Evolutionary conservation across 2,797 vertebrate genomes (phyloP), one percentile per base, ranked within the genome.

Genomic region (Acanthurus tractus): DNA sequence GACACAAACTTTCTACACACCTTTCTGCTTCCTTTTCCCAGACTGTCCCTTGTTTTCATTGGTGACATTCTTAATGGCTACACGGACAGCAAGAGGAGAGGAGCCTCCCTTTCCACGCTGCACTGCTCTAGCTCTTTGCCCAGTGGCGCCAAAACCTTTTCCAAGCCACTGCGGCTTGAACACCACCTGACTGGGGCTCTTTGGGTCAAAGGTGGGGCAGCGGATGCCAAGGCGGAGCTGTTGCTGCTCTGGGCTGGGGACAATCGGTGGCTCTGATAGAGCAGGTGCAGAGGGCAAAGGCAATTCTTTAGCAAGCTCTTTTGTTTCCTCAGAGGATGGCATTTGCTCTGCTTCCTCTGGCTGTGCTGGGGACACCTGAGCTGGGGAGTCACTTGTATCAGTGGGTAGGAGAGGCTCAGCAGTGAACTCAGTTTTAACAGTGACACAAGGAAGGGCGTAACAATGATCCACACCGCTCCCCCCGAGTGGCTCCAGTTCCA

Each of bases 81-180:
- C 73, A 0, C 76, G 81, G 36, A 88, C 63, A 0, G 94, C 91
- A 1, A 94, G 93, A 0, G 95, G 94, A 10, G 94, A 94, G 0
- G 85, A 83, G 4, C 87, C 73, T 22, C 88, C 81, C 74, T 90
- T 94, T 1, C 84, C 90, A 1, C 56, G 53, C 20, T 94, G 92
- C 25, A 88, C 76, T 46, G 87, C 84, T 87, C 90, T 90, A 11
- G 91, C 85, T 83, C 92, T 90, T 1, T 89, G 78, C 18, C 93
- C 93, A 1, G 88, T 70, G 0, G 90, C 44, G 1, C 94, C 94
- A n/a, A 96, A 95, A 2, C 94, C 94, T 77, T 94, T 94, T 0
- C 94, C 94, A 68, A 96, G 79, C 95, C 96, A 96, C 89, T 96
- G 95, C 0, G 95, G 95, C 70, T 95, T 95, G 73, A 96, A 96